A percentile compares a stretch with the other conserved stretches of the same genome.
Conservation (phyloP, 2,888 invertebrate species). For the Eucriotettix oculatus region DNA sequence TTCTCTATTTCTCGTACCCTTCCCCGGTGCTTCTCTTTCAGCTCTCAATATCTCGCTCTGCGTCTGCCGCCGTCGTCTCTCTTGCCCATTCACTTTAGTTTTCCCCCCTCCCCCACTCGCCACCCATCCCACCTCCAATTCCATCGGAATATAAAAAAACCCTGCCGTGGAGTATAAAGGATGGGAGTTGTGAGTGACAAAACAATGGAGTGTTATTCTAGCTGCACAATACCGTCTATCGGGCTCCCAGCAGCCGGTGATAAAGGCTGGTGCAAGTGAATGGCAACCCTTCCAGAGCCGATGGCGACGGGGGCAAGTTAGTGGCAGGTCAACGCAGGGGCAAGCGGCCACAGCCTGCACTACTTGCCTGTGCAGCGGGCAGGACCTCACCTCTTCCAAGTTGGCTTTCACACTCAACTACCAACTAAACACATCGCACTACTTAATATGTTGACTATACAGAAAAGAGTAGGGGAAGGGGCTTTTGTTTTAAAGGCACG, state of each 20-base stretch:
- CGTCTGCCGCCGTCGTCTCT: not conserved
- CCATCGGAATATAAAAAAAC: conserved; percentile 8
- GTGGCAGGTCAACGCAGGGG: too few relatives aligned
- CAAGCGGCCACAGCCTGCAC: too few relatives aligned
- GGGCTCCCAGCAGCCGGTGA: not conserved
- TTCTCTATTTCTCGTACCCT: conserved; percentile 1
- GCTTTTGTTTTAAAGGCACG: too few relatives aligned
- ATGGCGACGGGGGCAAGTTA: too few relatives aligned
- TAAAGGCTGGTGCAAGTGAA: too few relatives aligned
- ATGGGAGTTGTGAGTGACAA: conserved; percentile 10
- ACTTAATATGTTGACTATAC: too few relatives aligned
- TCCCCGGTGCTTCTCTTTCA: not conserved
- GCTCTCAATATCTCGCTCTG: not conserved
- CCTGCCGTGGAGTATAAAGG: conserved; percentile 2
- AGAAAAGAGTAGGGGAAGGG: too few relatives aligned
- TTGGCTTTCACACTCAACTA: too few relatives aligned
- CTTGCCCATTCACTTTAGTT: not conserved
- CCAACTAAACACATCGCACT: too few relatives aligned
- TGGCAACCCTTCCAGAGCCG: too few relatives aligned
- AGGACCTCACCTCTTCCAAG: too few relatives aligned
- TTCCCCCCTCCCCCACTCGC: not conserved
- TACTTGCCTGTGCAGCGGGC: too few relatives aligned
- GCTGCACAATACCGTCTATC: conserved; percentile 8
- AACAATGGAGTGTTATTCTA: conserved; percentile 10
- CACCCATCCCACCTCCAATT: conserved; percentile 3